Evolutionary conservation across 2,113 vertebrate genomes (phyloP), one percentile per base, ranked within the genome.

Genomic region (Ammodytes dubius): DNA sequence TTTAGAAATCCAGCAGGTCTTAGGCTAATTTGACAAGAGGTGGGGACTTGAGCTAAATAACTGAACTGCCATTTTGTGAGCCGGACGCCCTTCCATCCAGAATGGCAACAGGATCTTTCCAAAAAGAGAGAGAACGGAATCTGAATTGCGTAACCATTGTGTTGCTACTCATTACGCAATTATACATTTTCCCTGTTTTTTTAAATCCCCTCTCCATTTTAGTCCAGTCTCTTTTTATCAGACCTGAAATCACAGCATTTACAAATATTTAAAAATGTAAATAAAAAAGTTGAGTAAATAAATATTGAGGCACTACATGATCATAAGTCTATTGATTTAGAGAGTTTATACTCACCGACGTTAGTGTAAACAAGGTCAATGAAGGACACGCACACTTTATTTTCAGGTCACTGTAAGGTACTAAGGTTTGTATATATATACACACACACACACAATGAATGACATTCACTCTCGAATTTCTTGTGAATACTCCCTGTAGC

Each of bases 301-400:
- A 27, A 37, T 12, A 45, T 1, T 12, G 49, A 46, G 27, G 27
- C 27, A 27, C 1, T 27, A 27, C 27, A 27, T 27, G 27, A 27
- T 27, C 27, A 27, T 27, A 27, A 10, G 17, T 39, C 66, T 70
- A 58, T 58, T 79, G 74, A 70, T 4, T 19, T 17, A 67, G 7
- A 65, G 58, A 46, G 8, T 2, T 5, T 77, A 27, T 82, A 17
- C 84, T 86, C 82, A 77, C 81, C 72, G 60, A 82, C 77, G 79
- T 83, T 68, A 81, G 74, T 56, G 14, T 2, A 19, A 64, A 43
- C 50, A 49, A 74, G 80, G 82, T 64, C 64, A 73, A 39, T n/a
- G 70, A 68, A 70, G 37, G 53, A 79, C 57, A 65, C n/a, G 3
- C 37, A 14, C 14, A 6, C 4, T 3, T 70, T 59, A 4, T 42